These are phyloP conservation scores for Psilopsiagon aurifrons DNA, from an alignment of 2,113 vertebrate species.

Conservation along the genomic window DNA sequence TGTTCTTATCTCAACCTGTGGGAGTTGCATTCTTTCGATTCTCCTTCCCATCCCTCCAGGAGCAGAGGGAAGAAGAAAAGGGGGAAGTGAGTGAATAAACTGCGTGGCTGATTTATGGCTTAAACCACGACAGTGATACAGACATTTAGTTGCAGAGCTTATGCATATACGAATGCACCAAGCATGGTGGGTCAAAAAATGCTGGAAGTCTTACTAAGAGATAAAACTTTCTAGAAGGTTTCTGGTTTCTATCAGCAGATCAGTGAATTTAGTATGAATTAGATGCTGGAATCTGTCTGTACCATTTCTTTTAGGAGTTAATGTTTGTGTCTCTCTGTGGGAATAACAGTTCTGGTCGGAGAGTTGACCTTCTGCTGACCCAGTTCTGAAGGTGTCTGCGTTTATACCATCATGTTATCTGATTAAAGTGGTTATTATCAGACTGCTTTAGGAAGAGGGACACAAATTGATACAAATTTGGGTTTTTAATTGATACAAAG, in stretches of 20 bases:
- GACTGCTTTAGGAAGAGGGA: not conserved
- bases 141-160: not conserved
- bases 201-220: not conserved
- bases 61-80: too few species aligned
- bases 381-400: not conserved
- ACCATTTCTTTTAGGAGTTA: not conserved
- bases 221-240: not conserved
- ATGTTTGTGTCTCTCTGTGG: not conserved
- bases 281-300: not conserved
- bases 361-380: not conserved
- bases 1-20: too few species aligned
- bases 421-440: not conserved
- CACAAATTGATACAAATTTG: not conserved
- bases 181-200: not conserved
- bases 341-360: not conserved
- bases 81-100: too few species aligned
- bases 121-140: too few species aligned
- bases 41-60: too few species aligned
- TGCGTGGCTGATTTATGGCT: too few species aligned
- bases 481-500: not conserved
- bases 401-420: not conserved
- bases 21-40: too few species aligned
- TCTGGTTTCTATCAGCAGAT: not conserved
- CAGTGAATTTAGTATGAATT: not conserved
- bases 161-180: not conserved